phyloP scores from a whole-genome alignment of 2,113 vertebrate genomes.

The Dasypus novemcinctus region DNA sequence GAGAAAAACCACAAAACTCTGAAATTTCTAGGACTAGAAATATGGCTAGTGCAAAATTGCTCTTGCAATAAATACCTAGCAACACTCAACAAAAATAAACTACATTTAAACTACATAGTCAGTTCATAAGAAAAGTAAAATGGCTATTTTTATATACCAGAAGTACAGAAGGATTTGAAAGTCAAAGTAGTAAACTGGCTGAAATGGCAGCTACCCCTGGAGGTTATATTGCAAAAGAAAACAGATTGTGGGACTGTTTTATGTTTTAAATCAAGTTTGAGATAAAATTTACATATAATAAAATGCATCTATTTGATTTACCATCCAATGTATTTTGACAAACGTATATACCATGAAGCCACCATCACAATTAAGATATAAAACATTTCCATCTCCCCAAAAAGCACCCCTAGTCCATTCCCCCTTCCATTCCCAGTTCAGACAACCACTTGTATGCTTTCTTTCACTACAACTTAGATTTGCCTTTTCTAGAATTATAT shows the following conservation, averaged over 20 bases:
- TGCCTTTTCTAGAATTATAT: background rate
- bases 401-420: background rate
- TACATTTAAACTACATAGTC: background rate
- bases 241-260: background rate
- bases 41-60: background rate
- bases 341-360: background rate
- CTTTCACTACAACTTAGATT: background rate
- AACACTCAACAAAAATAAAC: constrained; percentile 16
- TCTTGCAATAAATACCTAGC: constrained; percentile 14
- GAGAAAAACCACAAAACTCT: background rate
- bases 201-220: background rate
- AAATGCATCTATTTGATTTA: background rate
- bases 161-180: constrained; percentile 15
- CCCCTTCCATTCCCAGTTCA: background rate
- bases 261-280: background rate
- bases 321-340: background rate
- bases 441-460: background rate
- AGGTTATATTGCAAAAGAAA: background rate
- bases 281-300: background rate
- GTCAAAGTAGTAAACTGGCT: background rate
- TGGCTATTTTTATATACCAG: background rate
- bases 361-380: background rate
- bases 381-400: background rate
- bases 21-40: constrained; percentile 7
- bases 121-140: background rate